Conservation (phyloP, 2,888 invertebrate genomes). For the Hedychridium roseum region DNA sequence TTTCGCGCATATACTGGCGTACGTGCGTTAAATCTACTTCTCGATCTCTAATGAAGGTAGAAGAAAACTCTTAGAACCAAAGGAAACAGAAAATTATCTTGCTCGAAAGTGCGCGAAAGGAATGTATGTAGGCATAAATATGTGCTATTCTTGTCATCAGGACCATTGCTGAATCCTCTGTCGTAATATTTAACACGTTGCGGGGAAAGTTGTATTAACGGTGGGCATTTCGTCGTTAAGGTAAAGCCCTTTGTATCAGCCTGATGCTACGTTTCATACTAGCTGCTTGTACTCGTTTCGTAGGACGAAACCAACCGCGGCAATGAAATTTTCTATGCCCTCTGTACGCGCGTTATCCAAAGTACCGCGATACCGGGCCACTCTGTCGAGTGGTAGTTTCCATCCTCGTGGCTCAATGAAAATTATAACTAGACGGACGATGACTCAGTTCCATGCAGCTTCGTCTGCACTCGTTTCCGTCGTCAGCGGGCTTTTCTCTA, state of each 20-base stretch:
- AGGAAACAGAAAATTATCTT: conserved; percentile 5
- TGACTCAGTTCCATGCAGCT: conserved; percentile 29
- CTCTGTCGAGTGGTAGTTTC: conserved; percentile 24
- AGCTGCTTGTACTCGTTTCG: conserved; percentile 37
- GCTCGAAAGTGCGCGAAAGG: background rate
- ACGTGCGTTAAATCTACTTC: too few relatives aligned
- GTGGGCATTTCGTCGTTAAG: too few relatives aligned
- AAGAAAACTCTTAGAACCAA: conserved; percentile 9
- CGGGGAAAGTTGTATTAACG: too few relatives aligned
- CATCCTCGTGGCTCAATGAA: conserved; percentile 17
- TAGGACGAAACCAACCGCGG: conserved; percentile 52
- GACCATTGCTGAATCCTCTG: too few relatives aligned
- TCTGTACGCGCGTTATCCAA: conserved; percentile 21
- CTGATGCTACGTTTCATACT: background rate
- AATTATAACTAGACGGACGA: conserved; percentile 31
- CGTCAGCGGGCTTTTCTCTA: too few relatives aligned
- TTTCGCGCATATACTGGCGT: conserved; percentile 33
- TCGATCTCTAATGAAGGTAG: too few relatives aligned
- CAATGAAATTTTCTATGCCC: conserved; percentile 53
- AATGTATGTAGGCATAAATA: too few relatives aligned
- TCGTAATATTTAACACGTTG: too few relatives aligned
- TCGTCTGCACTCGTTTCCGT: too few relatives aligned
- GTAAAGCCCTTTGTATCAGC: too few relatives aligned
- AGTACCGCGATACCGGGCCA: conserved; percentile 15
- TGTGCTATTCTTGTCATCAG: too few relatives aligned